Percentiles rank a stretch among this genome's conserved stretches.
These are phyloP conservation scores for Gallinago media DNA, from an alignment of 2,113 vertebrate species.

Conservation along the genomic window DNA sequence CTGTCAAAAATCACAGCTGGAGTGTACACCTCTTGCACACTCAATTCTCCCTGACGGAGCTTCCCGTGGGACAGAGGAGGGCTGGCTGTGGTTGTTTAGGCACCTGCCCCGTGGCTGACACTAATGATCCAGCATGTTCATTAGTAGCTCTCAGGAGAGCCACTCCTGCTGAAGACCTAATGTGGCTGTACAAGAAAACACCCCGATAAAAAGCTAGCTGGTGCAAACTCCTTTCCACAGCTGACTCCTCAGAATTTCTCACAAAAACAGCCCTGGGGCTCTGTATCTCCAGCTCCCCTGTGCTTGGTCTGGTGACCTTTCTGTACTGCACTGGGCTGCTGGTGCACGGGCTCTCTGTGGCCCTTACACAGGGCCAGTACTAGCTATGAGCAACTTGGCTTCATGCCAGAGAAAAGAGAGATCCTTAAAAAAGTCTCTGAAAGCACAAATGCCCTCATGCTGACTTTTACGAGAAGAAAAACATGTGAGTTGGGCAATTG, in stretches of 20 bases:
- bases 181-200: neutral
- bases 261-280: neutral
- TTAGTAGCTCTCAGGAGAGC: neutral
- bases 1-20: neutral
- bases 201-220: neutral
- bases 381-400: neutral
- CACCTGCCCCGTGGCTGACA: neutral
- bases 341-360: neutral
- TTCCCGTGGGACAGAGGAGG: neutral
- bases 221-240: neutral
- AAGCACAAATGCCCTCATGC: neutral
- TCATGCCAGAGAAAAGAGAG: neutral
- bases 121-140: neutral
- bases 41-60: neutral
- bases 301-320: fast-evolving
- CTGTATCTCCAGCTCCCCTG: fast-evolving
- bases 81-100: neutral
- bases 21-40: fast-evolving
- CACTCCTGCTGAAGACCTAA: neutral
- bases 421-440: neutral
- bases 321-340: neutral
- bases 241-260: fast-evolving
- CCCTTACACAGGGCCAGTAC: neutral
- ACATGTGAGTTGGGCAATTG: neutral
- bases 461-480: neutral